Conservation (phyloP, 2,888 invertebrate species). For the Tyria jacobaeae region DNA sequence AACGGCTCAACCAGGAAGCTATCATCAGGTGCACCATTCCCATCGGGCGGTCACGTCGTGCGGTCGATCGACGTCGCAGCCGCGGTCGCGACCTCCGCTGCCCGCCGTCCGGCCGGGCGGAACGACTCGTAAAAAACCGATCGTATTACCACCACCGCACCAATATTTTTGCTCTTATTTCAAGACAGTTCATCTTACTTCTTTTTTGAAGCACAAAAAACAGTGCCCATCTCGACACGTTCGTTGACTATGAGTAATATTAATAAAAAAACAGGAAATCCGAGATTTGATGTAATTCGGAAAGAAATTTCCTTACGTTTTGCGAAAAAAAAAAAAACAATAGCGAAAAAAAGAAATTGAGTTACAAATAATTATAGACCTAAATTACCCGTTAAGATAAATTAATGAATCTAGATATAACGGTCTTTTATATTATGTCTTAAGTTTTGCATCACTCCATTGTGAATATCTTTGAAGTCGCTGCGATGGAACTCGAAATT, state of each 20-base stretch:
- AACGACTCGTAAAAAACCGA: constrained; percentile 68
- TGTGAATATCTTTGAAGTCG: no score
- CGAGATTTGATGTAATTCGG: constrained; percentile 24
- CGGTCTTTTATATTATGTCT: neutral
- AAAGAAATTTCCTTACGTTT: constrained; percentile 23
- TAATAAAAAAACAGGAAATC: constrained; percentile 32
- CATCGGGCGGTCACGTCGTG: constrained; percentile 72
- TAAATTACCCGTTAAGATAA: neutral
- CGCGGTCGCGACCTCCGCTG: constrained; percentile 71
- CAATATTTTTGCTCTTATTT: constrained; percentile 66
- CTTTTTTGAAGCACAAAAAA: constrained; percentile 48
- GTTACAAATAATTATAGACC: neutral
- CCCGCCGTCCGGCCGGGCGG: constrained; percentile 61
- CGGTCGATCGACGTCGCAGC: constrained; percentile 49
- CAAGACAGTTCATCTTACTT: constrained; percentile 63
- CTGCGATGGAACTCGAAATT: neutral
- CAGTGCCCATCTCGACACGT: constrained; percentile 32
- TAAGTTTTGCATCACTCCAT: no score
- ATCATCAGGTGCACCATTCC: constrained; percentile 64
- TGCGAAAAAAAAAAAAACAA: constrained; percentile 10
- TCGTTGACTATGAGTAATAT: constrained; percentile 41
- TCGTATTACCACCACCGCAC: constrained; percentile 67
- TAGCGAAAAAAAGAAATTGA: neutral
- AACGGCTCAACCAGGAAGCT: constrained; percentile 62
- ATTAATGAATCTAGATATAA: neutral